phyloP scores from a whole-genome alignment of 2,888 invertebrate genomes.

The Chrysolina americana region DNA sequence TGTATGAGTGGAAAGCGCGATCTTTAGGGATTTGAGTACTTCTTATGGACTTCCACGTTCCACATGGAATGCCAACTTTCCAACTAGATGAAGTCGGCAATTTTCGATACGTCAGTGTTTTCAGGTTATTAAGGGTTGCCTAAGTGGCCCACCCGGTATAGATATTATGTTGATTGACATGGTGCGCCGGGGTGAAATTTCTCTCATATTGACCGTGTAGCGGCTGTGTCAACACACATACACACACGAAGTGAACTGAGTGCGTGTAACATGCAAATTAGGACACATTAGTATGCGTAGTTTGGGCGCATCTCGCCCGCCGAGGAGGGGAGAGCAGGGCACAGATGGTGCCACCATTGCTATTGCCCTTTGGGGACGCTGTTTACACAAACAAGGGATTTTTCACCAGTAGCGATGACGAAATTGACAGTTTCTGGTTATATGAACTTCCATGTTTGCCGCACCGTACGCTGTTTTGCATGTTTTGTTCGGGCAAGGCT shows the following conservation, averaged over 20 bases:
- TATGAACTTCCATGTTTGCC: conserved; percentile 44
- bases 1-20: too few relatives aligned
- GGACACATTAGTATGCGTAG: conserved; percentile 68
- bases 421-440: conserved; percentile 59
- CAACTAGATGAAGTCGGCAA: too few relatives aligned
- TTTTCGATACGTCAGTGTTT: background rate
- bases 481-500: conserved; percentile 18
- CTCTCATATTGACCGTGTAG: conserved; percentile 54
- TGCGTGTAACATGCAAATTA: conserved; percentile 70
- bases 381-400: conserved; percentile 68
- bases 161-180: conserved; percentile 64
- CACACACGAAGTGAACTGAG: conserved; percentile 57
- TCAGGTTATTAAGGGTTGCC: background rate
- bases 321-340: conserved; percentile 59
- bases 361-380: conserved; percentile 64
- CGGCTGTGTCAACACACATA: conserved; percentile 68
- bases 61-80: too few relatives aligned
- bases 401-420: conserved; percentile 59
- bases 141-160: conserved; percentile 34
- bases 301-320: conserved; percentile 65
- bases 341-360: conserved; percentile 61
- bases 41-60: too few relatives aligned
- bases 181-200: conserved; percentile 52
- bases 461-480: conserved; percentile 47
- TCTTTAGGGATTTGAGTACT: too few relatives aligned